Evolutionary conservation across 2,113 vertebrate genomes (phyloP).

Genomic region (Ophiodon elongatus): DNA sequence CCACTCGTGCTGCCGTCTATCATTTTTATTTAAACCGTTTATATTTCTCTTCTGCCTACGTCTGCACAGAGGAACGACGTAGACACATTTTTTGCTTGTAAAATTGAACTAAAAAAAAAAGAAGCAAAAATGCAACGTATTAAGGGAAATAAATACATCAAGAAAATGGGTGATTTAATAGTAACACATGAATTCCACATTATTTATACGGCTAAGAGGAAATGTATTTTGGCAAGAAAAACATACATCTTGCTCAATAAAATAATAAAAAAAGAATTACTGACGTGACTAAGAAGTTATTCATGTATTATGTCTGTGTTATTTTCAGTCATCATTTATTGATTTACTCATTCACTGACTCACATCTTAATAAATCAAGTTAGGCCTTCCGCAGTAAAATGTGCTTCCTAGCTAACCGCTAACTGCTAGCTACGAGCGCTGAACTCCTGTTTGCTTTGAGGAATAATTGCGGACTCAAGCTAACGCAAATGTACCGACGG

Average conservation of each 20-base stretch:
- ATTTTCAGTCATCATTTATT: neutral
- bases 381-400: neutral
- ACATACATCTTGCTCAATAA: neutral
- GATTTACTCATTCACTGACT: neutral
- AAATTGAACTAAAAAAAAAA: neutral
- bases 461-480: neutral
- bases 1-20: constrained; percentile 6
- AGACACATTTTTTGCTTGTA: neutral
- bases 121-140: neutral
- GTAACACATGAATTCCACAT: neutral
- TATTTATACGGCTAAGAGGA: neutral
- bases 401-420: neutral
- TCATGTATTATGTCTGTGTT: neutral
- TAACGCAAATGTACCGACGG: neutral
- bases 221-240: neutral
- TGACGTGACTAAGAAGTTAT: neutral
- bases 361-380: neutral
- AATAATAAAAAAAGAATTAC: neutral
- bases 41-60: neutral
- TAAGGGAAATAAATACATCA: neutral
- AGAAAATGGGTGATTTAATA: neutral
- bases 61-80: neutral
- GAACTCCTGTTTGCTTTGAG: neutral
- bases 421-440: neutral
- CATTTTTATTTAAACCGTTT: constrained; percentile 1